These are phyloP conservation scores for Drosophila kepulauana DNA, from an alignment of 1,140 invertebrate genomes.

Conservation along the genomic window DNA sequence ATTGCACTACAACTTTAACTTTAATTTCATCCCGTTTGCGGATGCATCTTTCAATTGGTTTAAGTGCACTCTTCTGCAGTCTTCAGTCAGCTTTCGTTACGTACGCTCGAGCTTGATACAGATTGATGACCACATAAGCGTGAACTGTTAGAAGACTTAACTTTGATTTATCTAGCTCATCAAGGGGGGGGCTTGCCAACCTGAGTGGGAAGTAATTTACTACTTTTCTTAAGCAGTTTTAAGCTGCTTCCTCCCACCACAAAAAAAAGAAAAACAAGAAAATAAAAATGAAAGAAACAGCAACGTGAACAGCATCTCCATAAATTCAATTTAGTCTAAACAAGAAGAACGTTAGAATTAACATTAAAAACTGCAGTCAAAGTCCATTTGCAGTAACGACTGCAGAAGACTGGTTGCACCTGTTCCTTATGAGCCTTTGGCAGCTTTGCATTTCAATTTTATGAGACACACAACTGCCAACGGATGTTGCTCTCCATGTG, in stretches of 20 bases:
- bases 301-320: not conserved
- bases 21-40: not conserved
- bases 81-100: not conserved
- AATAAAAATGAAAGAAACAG: not conserved
- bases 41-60: constrained; percentile 5
- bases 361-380: not conserved
- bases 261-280: not conserved
- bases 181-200: not conserved
- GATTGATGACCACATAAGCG: constrained; percentile 4
- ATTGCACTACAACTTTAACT: not conserved
- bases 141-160: not conserved
- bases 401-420: constrained; percentile 61
- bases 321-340: constrained; percentile 7
- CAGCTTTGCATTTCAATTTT: constrained; percentile 56
- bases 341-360: constrained; percentile 13
- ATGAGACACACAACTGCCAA: constrained; percentile 23
- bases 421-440: constrained; percentile 48
- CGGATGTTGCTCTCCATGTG: constrained; percentile 58
- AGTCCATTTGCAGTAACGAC: not conserved
- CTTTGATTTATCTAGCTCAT: constrained; percentile 1
- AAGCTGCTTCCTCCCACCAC: constrained; percentile 21
- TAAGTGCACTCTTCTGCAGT: not conserved
- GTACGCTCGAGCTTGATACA: not conserved
- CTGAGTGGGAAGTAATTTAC: not conserved
- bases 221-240: constrained; percentile 1